Base-by-base conservation (phyloP, 2,797 vertebrate species). In the Malacoctenus gilli region DNA sequence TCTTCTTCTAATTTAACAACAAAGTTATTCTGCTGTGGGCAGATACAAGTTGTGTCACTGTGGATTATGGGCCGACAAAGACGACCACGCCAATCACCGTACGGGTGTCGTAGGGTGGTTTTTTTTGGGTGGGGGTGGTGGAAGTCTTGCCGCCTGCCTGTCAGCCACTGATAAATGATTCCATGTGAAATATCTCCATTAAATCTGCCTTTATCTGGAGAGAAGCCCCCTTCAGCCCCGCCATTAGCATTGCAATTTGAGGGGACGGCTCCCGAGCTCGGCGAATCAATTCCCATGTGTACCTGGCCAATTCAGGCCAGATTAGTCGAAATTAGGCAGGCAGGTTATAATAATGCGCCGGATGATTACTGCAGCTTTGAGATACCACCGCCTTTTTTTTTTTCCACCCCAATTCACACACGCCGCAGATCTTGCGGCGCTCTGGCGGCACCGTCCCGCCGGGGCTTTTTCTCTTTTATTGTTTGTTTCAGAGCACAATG, bases 131-230 rank as follows among this genome's bases (percentile, higher is more conserved):
- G 31, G 11, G 23, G 51, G 30, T 40, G 43, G 25, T 13, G 46
- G 58, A 32, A 22, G 67, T 25, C 50, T 58, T 22, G 12, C 44
- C 38, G 59, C 37, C 74, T 37, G 85, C 65, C 91, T 93, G 92
- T 89, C 91, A 82, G 81, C 19, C 31, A 64, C 88, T 92, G 92
- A 93, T 93, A 93, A 92, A 93, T 89, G 87, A 86, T 86, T 84
- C 72, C 57, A 67, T 77, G 80, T 75, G 67, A 81, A 91, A 91
- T 90, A 92, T 93, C 92, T 91, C 87, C 87, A 91, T 93, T 91
- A 92, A 91, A 92, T 88, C 90, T 80, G 75, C 68, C 79, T 89
- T 87, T 88, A 89, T 92, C 86, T 19, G 72, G 72, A 75, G 12
- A 18, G 15, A 72, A 64, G 75, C 66, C 68, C 38, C 13, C 51